Evolutionary conservation across 2,888 invertebrate species (phyloP), one percentile per base, ranked within the genome.

Genomic region (Tenthredo mesomela): DNA sequence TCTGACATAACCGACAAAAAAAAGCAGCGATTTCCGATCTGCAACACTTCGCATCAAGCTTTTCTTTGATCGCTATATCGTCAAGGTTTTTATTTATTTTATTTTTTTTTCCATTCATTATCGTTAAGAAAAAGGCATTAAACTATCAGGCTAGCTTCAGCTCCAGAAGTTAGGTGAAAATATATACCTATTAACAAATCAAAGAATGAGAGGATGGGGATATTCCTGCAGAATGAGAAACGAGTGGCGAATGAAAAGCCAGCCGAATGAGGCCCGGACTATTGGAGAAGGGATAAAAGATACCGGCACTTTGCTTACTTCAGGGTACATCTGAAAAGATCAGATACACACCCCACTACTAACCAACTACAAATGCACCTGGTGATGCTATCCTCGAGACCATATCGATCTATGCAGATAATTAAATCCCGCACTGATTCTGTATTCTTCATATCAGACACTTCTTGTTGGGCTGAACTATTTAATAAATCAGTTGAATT

Each of bases 261-360:
- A 33, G 67, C 33, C 67, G 67, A 67, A 67, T 67, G 33, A 67
- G 67, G 33, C 67, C 67, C 40, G 21, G 21, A 25, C 10, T 43
- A 18, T 43, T 40, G 33, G 37, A 40, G 78, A 78, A 84, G 84
- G 84, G 84, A 84, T 84, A 78, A 80, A 84, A 84, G 84, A 77
- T 78, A 73, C 84, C 84, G 84, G 58, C 84, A 47, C 73, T 40
- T 21, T 43, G 67, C 33, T 67, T 33, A 33, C 29, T 67, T 29
- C 67, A 33, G 67, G 33, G 33, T 33, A 67, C 67, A 67, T 67
- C 67, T 67, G 67, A 67, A 67, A 33, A 33, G 67, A 67, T 33
- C 18, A 67, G 29, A 67, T 33, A 67, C 67, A 25, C 29, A 33
- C 18, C 33, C 67, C 33, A 65, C 67, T 6, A 67, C 33, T 67